Conservation (phyloP, 2,113 vertebrate genomes). For the Tenrec ecaudatus region DNA sequence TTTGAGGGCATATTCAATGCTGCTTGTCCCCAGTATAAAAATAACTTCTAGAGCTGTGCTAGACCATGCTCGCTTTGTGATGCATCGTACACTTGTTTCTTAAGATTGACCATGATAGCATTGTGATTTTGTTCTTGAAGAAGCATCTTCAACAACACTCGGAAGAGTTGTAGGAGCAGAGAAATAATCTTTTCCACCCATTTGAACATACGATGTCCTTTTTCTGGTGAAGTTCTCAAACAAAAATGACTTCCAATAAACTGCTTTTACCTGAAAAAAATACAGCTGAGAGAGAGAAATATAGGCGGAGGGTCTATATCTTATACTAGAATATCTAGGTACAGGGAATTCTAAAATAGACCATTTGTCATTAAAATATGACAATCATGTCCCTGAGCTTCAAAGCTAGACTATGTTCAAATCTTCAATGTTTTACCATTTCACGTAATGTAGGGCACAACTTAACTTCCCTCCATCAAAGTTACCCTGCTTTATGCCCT, state of each 20-base stretch:
- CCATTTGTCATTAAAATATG: neutral
- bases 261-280: neutral
- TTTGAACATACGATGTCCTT: neutral
- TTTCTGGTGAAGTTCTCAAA: neutral
- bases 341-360: neutral
- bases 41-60: neutral
- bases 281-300: neutral
- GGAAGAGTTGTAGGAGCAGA: neutral
- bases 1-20: constrained; percentile 51
- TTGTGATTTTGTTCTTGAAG: neutral
- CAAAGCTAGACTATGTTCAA: neutral
- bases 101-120: neutral
- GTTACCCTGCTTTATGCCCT: neutral
- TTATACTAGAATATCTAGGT: neutral
- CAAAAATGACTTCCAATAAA: constrained; percentile 4
- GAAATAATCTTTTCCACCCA: neutral
- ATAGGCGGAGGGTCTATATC: neutral
- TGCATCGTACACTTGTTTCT: neutral
- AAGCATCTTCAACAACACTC: neutral
- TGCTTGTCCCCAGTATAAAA: constrained; percentile 43
- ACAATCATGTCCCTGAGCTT: neutral
- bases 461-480: neutral
- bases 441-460: neutral
- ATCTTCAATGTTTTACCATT: neutral
- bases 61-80: neutral